Evolutionary conservation across 2,113 vertebrate species (phyloP).

Genomic region (Ondatra zibethicus): DNA sequence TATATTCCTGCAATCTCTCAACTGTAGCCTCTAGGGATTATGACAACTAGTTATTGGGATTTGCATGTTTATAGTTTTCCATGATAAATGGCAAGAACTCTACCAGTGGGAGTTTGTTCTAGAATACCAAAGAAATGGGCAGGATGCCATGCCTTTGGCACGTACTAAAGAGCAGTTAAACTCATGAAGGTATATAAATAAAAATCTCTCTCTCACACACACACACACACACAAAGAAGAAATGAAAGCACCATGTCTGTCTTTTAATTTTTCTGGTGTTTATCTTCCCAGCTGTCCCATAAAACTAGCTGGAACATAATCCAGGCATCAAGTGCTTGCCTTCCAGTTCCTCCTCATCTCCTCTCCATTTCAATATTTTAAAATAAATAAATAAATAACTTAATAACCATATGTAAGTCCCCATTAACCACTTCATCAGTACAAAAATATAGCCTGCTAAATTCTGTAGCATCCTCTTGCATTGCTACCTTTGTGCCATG

Average conservation of each 20-base stretch:
- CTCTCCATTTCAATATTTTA: constrained; percentile 12
- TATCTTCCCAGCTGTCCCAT: not conserved
- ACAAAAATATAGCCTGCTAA: not conserved
- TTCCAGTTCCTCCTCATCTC: constrained; percentile 16
- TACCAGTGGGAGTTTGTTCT: not conserved
- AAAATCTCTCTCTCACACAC: not conserved
- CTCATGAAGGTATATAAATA: constrained; percentile 58
- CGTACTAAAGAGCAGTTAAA: not conserved
- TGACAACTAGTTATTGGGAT: constrained; percentile 54
- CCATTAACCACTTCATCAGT: not conserved
- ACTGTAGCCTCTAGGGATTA: not conserved
- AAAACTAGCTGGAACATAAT: constrained; percentile 43
- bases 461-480: not conserved
- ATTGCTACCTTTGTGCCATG: not conserved
- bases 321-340: not conserved
- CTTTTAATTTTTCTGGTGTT: constrained; percentile 40
- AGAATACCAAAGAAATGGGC: constrained; percentile 60
- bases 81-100: constrained; percentile 22
- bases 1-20: not conserved
- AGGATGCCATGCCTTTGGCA: constrained; percentile 36
- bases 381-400: constrained; percentile 48
- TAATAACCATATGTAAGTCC: not conserved
- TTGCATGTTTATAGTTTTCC: constrained; percentile 39
- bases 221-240: constrained; percentile 25
- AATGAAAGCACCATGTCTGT: not conserved